Evolutionary conservation across 2,113 vertebrate genomes (phyloP).

Genomic region (Polypterus senegalus): DNA sequence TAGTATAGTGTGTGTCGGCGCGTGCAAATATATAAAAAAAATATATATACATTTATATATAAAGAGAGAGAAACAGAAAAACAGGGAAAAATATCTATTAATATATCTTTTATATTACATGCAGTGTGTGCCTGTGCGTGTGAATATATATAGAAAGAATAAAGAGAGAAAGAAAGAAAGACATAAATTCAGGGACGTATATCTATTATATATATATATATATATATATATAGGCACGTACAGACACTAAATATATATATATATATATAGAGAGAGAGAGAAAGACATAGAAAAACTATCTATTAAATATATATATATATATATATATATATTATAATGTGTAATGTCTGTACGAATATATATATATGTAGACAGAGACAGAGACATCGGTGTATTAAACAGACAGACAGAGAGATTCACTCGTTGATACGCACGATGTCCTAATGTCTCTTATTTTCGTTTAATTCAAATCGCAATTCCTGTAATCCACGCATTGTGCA

Average conservation of each 20-base stretch:
- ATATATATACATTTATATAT: slow-evolving; percentile 7
- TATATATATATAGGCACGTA: too few species aligned
- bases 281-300: too few species aligned
- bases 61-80: neutral
- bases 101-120: too few species aligned
- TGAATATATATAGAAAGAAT: neutral
- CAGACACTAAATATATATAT: neutral
- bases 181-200: neutral
- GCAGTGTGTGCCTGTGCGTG: neutral
- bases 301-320: too few species aligned
- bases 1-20: too few species aligned
- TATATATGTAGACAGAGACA: neutral
- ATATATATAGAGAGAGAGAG: too few species aligned
- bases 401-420: neutral
- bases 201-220: slow-evolving; percentile 3
- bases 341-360: neutral
- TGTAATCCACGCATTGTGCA: too few species aligned
- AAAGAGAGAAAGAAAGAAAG: neutral
- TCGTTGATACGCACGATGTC: too few species aligned
- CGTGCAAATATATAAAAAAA: too few species aligned
- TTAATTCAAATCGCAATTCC: too few species aligned
- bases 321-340: neutral
- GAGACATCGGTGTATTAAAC: slow-evolving; percentile 9
- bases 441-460: too few species aligned
- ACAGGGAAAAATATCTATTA: too few species aligned